These are phyloP conservation scores for Zootoca vivipara DNA, from an alignment of 2,113 vertebrate species.

Conservation along the genomic window DNA sequence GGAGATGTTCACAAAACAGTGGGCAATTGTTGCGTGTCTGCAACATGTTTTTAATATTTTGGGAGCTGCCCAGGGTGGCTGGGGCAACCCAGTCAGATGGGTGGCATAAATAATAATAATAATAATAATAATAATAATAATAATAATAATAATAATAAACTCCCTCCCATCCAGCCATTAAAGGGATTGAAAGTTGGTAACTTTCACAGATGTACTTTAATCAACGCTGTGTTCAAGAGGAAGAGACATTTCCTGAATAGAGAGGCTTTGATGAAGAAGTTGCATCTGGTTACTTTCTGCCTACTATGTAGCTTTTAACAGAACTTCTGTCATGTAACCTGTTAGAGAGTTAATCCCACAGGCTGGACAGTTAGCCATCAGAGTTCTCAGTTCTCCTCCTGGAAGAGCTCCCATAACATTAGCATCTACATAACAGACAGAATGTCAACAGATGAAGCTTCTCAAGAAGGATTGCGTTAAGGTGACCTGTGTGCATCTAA, in stretches of 20 bases:
- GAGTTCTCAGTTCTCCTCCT: neutral
- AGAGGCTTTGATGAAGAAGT: neutral
- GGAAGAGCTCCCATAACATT: neutral
- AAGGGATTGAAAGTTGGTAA: neutral
- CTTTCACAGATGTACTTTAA: neutral
- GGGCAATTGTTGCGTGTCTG: neutral
- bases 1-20: neutral
- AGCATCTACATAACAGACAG: neutral
- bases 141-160: neutral
- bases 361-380: neutral
- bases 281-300: neutral
- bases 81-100: too few species aligned
- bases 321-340: neutral
- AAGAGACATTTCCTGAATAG: neutral
- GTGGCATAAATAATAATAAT: too few species aligned
- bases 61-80: too few species aligned
- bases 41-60: too few species aligned
- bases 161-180: neutral
- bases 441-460: neutral
- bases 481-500: neutral
- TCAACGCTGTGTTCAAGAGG: neutral
- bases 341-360: neutral
- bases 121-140: too few species aligned
- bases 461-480: too few species aligned
- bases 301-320: neutral